Base-by-base conservation (phyloP, 2,888 invertebrate species). In the Patella pellucida region DNA sequence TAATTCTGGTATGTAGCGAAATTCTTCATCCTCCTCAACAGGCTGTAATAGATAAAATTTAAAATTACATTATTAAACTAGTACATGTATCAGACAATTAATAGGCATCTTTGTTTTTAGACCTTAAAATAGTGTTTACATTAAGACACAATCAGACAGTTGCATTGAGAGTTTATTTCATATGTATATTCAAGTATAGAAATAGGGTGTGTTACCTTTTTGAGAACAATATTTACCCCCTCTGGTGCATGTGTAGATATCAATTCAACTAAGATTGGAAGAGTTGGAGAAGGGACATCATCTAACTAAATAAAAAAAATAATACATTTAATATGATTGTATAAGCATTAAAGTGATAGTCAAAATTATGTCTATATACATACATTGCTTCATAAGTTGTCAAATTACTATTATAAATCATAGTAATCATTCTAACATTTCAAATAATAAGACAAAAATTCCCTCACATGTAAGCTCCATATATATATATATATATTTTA, bases 1-100 rank as follows among this genome's bases (percentile, higher is more conserved):
- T 84, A 94, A 94, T 91, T 97, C 97, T 1, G 97, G 97, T 73
- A 98, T 94, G 91, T 95, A 97, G 76, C 95, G 93, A 62, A 94
- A 91, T 86, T 95, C 94, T 75, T 95, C 95, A 82, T 94, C 93
- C 56, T 94, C 94, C 0, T 93, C 91, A 69, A 93, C 92, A 85
- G 95, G 95, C 87, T 88, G 82, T 14, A 80, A 70, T 12, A 52
- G 23, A 54, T 41, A 27, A 69, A 56, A 14, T 51, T 41, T 41
- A 41, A 0, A 41, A 7, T 5, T 41, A 41, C 31, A 41, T 41
- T 41, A 31, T 3, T 31, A 41, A 41, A 41, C 31, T 41, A 41
- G 31, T 41, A n/a, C n/a, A n/a, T n/a, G n/a, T n/a, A 5, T 41
- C 31, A 41, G 31, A 41, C 31, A 41, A 41, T 41, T 41, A 41